Base-by-base conservation (phyloP, 2,113 vertebrate genomes). In the Oceanodroma tethys region DNA sequence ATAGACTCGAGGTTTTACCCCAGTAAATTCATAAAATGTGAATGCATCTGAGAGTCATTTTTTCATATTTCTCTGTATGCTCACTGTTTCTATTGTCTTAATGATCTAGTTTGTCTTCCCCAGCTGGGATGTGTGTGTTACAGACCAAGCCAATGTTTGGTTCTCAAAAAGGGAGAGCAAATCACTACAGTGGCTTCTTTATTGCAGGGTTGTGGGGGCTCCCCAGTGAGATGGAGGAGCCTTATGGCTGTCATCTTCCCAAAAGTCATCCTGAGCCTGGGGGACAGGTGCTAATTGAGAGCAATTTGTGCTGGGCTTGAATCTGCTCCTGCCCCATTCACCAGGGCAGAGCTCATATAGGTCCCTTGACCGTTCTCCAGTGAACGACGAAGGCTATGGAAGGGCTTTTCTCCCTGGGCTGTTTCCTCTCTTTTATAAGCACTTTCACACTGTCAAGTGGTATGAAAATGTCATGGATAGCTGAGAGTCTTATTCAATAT, bases 91-190 rank as follows among this genome's bases (percentile, higher is more conserved):
- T 85, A 60, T 90, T 82, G 87, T 90, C 82, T 62, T 88, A 89
- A 92, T 92, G 76, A 67, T 73, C 52, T 36, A 18, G 36, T 87
- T 92, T 91, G 88, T 83, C 75, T 91, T 74, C 94, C 84, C 82
- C 72, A 95, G 79, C 47, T 65, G 67, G 55, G 79, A 42, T 2
- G 22, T 12, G 34, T 26, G n/a, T 79, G 36, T 76, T 70, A 73
- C 71, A 92, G 74, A 58, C n/a, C 58, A 73, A 70, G 79, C 20
- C 36, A 93, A 40, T 21, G 30, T 47, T 60, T 68, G 14, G 5
- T 72, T 30, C 66, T 79, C 70, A 68, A 55, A 87, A 93, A 16
- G 3, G 13, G 32, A 85, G 36, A 59, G 74, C 34, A 81, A 75
- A 86, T 63, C 56, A 27, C 34, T 72, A 6, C 52, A 48, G 25